These are phyloP conservation scores for Sitta carolinensis DNA, from an alignment of 2,797 vertebrate genomes.

Conservation along the genomic window DNA sequence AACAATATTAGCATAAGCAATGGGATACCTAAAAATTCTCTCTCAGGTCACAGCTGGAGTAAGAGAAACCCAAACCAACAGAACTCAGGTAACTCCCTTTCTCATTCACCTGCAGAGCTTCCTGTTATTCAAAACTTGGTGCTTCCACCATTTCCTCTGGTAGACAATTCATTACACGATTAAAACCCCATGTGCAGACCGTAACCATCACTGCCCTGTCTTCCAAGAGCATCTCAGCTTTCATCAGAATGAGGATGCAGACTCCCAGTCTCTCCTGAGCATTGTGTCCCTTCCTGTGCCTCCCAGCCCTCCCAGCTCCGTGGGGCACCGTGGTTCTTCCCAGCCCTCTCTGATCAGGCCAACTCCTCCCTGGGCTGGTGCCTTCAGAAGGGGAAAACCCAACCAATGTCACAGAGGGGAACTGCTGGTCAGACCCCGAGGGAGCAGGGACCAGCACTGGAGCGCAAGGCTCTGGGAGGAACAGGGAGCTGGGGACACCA, in stretches of 20 bases:
- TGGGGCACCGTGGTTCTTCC: not conserved
- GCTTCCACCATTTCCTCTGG: not conserved
- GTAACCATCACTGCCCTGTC: not conserved
- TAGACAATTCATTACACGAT: not conserved
- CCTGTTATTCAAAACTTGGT: not conserved
- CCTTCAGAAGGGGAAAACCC: not conserved
- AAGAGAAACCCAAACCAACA: not conserved
- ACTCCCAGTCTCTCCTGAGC: not conserved
- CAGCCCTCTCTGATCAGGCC: not conserved
- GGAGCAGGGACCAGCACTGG: rapidly evolving
- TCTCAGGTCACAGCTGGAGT: not conserved
- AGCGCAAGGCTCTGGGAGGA: not conserved
- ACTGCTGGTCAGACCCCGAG: not conserved
- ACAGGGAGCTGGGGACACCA: rapidly evolving
- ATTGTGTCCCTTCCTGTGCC: not conserved
- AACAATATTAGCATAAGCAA: not conserved
- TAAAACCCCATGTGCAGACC: rapidly evolving
- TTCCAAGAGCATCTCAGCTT: not conserved
- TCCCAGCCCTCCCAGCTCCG: not conserved
- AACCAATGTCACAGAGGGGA: rapidly evolving
- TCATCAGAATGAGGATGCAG: not conserved
- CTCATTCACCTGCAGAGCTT: not conserved
- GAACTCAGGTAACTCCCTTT: not conserved
- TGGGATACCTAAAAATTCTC: not conserved
- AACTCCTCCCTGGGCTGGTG: not conserved